phyloP scores from a whole-genome alignment of 2,888 invertebrate genomes.

The Andrena praecox region DNA sequence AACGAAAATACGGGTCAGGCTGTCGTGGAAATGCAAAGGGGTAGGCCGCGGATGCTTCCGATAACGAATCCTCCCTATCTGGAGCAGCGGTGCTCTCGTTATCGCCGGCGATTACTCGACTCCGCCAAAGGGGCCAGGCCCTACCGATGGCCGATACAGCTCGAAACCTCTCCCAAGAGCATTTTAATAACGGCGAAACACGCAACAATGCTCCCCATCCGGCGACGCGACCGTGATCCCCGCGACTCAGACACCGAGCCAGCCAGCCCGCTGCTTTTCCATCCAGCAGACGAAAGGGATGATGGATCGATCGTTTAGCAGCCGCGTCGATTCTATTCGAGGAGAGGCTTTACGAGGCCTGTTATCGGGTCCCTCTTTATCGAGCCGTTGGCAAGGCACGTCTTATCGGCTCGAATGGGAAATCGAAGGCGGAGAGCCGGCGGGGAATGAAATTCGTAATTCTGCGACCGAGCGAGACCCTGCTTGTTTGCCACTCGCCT shows the following conservation, averaged over 20 bases:
- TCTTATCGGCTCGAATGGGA: background rate
- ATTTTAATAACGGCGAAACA: constrained; percentile 6
- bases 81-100: constrained; percentile 55
- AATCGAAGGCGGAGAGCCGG: constrained; percentile 2
- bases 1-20: constrained; percentile 43
- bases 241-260: background rate
- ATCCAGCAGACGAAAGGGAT: background rate
- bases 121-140: constrained; percentile 43
- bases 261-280: background rate
- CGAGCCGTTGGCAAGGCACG: background rate
- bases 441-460: background rate
- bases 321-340: constrained; percentile 8
- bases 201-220: background rate
- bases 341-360: constrained; percentile 6
- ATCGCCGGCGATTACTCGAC: constrained; percentile 50
- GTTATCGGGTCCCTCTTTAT: constrained; percentile 10
- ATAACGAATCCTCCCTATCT: constrained; percentile 56
- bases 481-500: background rate
- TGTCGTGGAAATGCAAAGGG: constrained; percentile 29
- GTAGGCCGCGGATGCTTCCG: constrained; percentile 48
- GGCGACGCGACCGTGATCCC: background rate
- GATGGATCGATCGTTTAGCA: constrained; percentile 14
- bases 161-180: background rate
- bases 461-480: background rate
- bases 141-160: constrained; percentile 7